These are phyloP conservation scores for Phalacrocorax aristotelis DNA, from an alignment of 2,113 vertebrate genomes.

Conservation along the genomic window DNA sequence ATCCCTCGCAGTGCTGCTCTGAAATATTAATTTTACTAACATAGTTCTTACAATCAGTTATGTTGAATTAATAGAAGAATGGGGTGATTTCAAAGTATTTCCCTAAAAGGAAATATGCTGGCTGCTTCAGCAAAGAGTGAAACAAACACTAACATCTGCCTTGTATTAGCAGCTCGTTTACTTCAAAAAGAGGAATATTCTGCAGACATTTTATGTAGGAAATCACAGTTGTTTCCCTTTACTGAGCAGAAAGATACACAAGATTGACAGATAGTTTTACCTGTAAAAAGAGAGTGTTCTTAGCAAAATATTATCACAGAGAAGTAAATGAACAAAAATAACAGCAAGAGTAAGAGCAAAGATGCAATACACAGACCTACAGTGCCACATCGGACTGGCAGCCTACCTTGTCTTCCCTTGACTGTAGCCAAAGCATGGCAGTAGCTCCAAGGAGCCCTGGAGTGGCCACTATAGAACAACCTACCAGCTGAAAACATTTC, in stretches of 20 bases:
- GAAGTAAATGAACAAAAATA: background rate
- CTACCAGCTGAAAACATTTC: background rate
- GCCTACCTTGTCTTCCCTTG: rapidly evolving
- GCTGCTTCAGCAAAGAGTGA: background rate
- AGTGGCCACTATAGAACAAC: rapidly evolving
- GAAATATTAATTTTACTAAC: constrained; percentile 57
- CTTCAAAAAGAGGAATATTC: background rate
- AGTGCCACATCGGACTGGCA: rapidly evolving
- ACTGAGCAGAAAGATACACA: background rate
- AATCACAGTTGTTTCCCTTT: background rate
- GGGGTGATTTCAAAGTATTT: background rate
- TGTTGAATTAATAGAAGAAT: constrained; percentile 13
- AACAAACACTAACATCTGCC: background rate
- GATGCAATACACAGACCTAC: background rate
- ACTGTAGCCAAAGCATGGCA: rapidly evolving
- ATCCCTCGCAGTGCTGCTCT: background rate
- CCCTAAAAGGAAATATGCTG: background rate
- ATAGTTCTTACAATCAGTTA: constrained; percentile 12
- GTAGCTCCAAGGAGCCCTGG: background rate
- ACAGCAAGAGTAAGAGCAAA: too few species aligned
- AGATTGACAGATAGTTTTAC: background rate
- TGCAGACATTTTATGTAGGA: background rate
- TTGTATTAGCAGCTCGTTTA: background rate
- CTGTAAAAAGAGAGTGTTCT: background rate
- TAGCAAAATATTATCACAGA: background rate